Evolutionary conservation across 2,113 vertebrate genomes (phyloP).

Genomic region (Pyxicephalus adspersus): DNA sequence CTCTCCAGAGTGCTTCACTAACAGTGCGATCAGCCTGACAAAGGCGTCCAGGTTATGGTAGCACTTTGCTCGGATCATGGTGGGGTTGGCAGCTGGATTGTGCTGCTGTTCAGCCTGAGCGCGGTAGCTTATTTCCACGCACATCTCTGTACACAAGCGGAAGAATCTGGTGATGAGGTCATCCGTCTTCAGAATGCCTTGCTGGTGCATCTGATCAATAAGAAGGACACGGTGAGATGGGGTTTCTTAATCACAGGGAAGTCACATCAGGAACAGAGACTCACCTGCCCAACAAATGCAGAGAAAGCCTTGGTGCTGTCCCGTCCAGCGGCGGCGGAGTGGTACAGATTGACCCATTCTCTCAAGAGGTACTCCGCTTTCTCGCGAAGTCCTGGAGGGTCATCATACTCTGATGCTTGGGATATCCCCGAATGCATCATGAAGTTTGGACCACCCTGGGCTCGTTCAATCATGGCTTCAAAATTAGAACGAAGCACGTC

Average conservation of each 20-base stretch:
- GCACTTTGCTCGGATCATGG: conserved; percentile 97
- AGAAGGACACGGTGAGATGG: background rate
- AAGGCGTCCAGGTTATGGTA: conserved; percentile 98
- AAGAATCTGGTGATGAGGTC: conserved; percentile 98
- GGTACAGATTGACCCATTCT: conserved; percentile 98
- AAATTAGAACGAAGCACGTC: conserved; percentile 98
- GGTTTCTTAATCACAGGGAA: background rate
- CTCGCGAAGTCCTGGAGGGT: conserved; percentile 95
- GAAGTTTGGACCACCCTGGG: conserved; percentile 96
- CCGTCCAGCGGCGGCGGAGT: conserved; percentile 95
- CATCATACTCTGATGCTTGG: conserved; percentile 97
- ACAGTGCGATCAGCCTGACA: conserved; percentile 92
- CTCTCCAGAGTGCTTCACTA: conserved; percentile 98
- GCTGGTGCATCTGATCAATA: conserved; percentile 91
- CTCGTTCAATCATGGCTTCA: conserved; percentile 98
- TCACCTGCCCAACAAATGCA: conserved; percentile 99
- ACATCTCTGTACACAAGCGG: conserved; percentile 98
- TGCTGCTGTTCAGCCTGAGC: conserved; percentile 97
- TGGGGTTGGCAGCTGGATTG: conserved; percentile 94
- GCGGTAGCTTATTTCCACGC: conserved; percentile 97
- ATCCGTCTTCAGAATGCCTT: conserved; percentile 97
- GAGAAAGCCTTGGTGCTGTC: conserved; percentile 99
- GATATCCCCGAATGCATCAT: conserved; percentile 99
- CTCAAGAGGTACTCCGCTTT: conserved; percentile 97
- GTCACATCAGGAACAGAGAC: background rate